Conservation (phyloP, 2,113 vertebrate species). For the Sylvilagus bachmani region DNA sequence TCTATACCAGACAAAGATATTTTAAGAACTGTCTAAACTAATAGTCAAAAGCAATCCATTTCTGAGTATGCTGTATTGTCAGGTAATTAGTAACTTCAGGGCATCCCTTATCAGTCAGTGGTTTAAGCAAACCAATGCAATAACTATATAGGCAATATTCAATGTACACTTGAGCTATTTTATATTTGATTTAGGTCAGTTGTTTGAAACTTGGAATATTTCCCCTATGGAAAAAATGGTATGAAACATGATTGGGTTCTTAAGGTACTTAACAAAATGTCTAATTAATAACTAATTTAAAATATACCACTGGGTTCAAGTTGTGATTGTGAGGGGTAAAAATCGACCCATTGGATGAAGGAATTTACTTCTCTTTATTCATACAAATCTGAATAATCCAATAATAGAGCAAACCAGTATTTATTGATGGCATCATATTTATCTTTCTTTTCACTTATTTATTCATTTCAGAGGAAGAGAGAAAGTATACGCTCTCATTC, state of each 20-base stretch:
- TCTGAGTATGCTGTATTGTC: background rate
- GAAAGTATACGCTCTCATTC: no score
- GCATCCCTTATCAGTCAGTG: background rate
- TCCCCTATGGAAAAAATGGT: conserved; percentile 18
- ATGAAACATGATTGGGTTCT: conserved; percentile 43
- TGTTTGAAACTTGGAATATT: conserved; percentile 47
- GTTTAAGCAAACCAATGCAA: background rate
- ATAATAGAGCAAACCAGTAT: background rate
- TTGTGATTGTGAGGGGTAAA: no score
- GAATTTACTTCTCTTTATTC: background rate
- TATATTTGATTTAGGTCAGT: conserved; percentile 52
- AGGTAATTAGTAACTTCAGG: conserved; percentile 36
- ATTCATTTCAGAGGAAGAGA: no score
- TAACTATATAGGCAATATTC: background rate
- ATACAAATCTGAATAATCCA: rapidly evolving
- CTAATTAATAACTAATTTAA: conserved; percentile 11
- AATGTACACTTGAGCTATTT: background rate
- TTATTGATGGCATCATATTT: background rate
- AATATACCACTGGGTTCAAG: background rate
- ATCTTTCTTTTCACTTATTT: no score
- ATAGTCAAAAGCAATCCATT: conserved; percentile 39
- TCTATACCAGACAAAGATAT: background rate
- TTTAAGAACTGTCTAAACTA: conserved; percentile 35
- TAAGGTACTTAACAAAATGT: background rate
- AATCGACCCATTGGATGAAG: background rate